These are phyloP conservation scores for Plebejus melissa DNA, from an alignment of 2,888 invertebrate genomes.

Conservation along the genomic window DNA sequence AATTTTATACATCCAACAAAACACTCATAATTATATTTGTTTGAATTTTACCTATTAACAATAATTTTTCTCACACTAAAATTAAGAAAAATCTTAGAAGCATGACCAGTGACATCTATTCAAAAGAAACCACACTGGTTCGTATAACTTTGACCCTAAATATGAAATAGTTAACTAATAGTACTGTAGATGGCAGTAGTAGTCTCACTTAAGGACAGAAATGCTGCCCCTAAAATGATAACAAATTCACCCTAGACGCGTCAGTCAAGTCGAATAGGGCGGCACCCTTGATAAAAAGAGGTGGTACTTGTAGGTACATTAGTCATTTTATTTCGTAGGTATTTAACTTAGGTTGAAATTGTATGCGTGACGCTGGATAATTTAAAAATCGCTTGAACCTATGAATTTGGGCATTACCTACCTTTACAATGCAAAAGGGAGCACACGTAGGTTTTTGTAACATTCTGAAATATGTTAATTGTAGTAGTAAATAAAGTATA, in stretches of 20 bases:
- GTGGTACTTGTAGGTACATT: constrained; percentile 44
- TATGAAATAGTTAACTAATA: background rate
- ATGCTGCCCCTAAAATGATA: background rate
- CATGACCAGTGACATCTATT: background rate
- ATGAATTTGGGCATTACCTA: too few relatives aligned
- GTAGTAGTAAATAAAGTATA: too few relatives aligned
- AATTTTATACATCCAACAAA: background rate
- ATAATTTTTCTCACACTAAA: background rate
- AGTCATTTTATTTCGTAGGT: constrained; percentile 10
- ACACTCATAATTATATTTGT: too few relatives aligned
- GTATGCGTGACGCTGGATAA: background rate
- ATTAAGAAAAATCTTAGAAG: background rate
- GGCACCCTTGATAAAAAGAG: constrained; percentile 42
- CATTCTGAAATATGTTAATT: too few relatives aligned
- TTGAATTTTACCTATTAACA: too few relatives aligned
- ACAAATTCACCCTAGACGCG: constrained; percentile 38
- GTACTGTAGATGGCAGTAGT: constrained; percentile 6
- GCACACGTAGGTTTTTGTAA: too few relatives aligned
- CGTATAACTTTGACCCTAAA: background rate
- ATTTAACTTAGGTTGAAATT: background rate
- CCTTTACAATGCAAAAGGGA: too few relatives aligned
- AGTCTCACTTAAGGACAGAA: background rate
- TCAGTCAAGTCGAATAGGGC: constrained; percentile 29
- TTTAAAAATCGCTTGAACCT: too few relatives aligned
- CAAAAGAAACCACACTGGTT: background rate